A percentile compares a stretch with the other conserved stretches of the same genome.
Conservation (phyloP, 1,140 invertebrate genomes). For the Scaptodrosophila lebanonensis region DNA sequence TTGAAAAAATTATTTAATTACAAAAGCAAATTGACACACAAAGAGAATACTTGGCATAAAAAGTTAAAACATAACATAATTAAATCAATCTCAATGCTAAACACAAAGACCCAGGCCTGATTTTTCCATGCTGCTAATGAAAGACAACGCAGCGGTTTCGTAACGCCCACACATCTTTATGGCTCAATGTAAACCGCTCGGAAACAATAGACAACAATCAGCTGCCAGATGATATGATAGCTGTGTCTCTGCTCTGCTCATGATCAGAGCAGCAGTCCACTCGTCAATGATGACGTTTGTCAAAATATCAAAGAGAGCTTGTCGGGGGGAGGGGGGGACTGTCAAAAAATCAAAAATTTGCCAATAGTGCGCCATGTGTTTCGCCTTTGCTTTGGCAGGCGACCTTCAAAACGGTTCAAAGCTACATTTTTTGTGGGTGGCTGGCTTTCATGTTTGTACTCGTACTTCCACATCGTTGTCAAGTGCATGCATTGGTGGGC, state of each 20-base stretch:
- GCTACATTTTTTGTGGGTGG: constrained; percentile 21
- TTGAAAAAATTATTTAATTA: constrained; percentile 29
- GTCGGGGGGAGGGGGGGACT: too few species aligned
- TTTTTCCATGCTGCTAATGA: neutral
- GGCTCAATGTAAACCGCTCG: neutral
- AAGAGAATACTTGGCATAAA: constrained; percentile 7
- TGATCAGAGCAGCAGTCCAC: too few species aligned
- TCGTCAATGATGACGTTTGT: too few species aligned
- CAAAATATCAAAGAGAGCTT: too few species aligned
- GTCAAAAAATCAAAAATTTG: too few species aligned
- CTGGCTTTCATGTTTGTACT: constrained; percentile 35
- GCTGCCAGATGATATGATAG: constrained; percentile 1
- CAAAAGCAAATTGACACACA: neutral
- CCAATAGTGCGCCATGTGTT: too few species aligned
- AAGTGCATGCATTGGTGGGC: constrained; percentile 21
- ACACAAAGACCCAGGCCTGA: neutral
- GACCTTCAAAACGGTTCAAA: constrained; percentile 41
- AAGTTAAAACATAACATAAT: constrained; percentile 1
- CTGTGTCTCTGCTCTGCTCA: neutral
- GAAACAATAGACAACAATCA: neutral
- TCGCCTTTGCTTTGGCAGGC: too few species aligned
- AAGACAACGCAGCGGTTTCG: constrained; percentile 5
- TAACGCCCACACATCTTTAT: constrained; percentile 3
- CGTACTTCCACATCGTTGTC: constrained; percentile 19
- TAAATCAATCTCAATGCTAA: constrained; percentile 1